Evolutionary conservation across 2,113 vertebrate genomes (phyloP).

Genomic region (Plectropomus leopardus): DNA sequence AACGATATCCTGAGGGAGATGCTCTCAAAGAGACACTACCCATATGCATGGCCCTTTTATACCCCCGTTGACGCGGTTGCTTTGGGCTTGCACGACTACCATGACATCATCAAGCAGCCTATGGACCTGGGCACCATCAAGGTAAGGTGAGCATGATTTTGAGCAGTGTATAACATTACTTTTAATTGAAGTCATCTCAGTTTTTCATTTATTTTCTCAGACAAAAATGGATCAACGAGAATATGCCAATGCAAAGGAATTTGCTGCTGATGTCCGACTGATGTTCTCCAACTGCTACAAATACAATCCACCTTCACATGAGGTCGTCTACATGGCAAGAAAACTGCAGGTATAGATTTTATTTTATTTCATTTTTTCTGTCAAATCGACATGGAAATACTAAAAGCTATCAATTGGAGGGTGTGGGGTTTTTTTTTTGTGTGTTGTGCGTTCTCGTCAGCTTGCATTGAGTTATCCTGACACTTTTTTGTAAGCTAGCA

Average conservation of each 20-base stretch:
- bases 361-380: not conserved
- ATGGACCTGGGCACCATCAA: constrained; percentile 90
- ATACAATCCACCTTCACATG: constrained; percentile 88
- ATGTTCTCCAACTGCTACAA: constrained; percentile 96
- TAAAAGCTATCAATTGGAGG: not conserved
- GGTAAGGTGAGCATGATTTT: constrained; percentile 79
- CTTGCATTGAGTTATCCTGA: too few relatives aligned
- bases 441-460: not conserved
- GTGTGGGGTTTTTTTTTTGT: not conserved
- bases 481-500: too few relatives aligned
- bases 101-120: constrained; percentile 87
- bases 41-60: constrained; percentile 93
- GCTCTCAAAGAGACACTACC: constrained; percentile 90
- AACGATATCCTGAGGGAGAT: constrained; percentile 90
- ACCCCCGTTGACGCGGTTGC: constrained; percentile 83
- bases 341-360: constrained; percentile 89
- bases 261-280: constrained; percentile 91
- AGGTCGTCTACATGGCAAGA: constrained; percentile 91
- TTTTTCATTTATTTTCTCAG: constrained; percentile 62
- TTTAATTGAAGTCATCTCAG: not conserved
- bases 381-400: not conserved
- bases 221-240: constrained; percentile 90
- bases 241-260: constrained; percentile 88
- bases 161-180: not conserved
- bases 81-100: constrained; percentile 85